Base-by-base conservation (phyloP, 2,888 invertebrate genomes). In the Hypomecis punctinalis region DNA sequence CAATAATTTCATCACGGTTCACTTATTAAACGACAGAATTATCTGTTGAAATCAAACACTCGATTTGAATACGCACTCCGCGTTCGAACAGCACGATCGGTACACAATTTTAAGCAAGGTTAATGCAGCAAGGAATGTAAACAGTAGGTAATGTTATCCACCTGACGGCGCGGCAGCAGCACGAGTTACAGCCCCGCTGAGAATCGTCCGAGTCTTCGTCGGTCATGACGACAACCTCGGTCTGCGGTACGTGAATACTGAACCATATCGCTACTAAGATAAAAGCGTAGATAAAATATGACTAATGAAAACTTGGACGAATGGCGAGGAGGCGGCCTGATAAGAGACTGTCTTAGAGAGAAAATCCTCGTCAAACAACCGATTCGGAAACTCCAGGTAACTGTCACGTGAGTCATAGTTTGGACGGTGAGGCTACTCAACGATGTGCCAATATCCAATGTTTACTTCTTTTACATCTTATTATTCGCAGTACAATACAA, bases 201-300 rank as follows among this genome's bases (percentile, higher is more conserved):
- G 75, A 71, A 43, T 69, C 72, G 66, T 77, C 70, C 58, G 74
- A 69, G 60, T 71, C 75, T 52, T 69, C 72, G 66, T 71, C 75
- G 62, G 76, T 72, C 82, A 82, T 82, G 56, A 55, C 73, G 68
- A 68, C 70, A 65, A 62, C 60, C 63, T 57, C 68, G 68, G 53
- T 36, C 61, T 47, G 52, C 35, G 42, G 45, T 43, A 59, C 69
- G 62, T 67, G 67, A 72, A 70, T 63, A 77, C 80, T 74, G 72
- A 75, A 68, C 67, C 69, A 67, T 83, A 82, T 81, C 81, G 70
- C 69, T 77, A 77, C 79, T 79, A 75, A 82, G 84, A 86, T 87
- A 88, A 84, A 75, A 71, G 73, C 68, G 72, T n/a, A 82, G 89
- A 89, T 89, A 90, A 86, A 76, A 79, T 66, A 82, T 88, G 85